phyloP scores from a whole-genome alignment of 2,797 vertebrate genomes.

The Labroides dimidiatus region DNA sequence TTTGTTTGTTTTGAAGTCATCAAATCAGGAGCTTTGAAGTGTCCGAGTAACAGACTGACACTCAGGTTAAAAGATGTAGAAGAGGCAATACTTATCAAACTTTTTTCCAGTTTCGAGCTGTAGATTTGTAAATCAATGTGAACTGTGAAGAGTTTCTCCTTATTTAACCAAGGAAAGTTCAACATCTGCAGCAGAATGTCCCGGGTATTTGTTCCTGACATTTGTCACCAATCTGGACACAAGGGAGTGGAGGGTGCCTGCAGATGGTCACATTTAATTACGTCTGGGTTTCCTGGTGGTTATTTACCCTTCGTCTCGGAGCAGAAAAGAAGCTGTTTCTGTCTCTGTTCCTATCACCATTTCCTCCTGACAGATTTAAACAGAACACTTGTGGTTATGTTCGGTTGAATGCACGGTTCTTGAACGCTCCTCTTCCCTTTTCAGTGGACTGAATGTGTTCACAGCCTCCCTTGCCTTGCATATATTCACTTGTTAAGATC shows the following conservation, averaged over 20 bases:
- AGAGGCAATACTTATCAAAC: too few relatives aligned
- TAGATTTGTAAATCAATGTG: too few relatives aligned
- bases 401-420: not conserved
- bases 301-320: not conserved
- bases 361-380: slow-evolving; percentile 5
- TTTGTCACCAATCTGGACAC: slow-evolving; percentile 20
- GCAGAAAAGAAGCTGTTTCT: not conserved
- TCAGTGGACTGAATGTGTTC: slow-evolving; percentile 6
- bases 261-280: slow-evolving; percentile 31
- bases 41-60: too few relatives aligned
- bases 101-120: too few relatives aligned
- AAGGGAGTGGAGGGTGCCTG: slow-evolving; percentile 7
- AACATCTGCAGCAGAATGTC: slow-evolving; percentile 12
- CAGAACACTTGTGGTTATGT: not conserved
- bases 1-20: too few relatives aligned
- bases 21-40: too few relatives aligned
- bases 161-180: not conserved
- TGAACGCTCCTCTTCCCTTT: not conserved
- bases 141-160: not conserved
- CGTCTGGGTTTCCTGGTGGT: slow-evolving; percentile 8
- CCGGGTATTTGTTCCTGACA: slow-evolving; percentile 13
- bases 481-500: slow-evolving; percentile 35
- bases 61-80: too few relatives aligned
- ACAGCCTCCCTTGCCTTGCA: slow-evolving; percentile 3
- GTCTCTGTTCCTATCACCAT: not conserved